Conservation (phyloP, 2,888 invertebrate genomes). For the Pinctada fucata region DNA sequence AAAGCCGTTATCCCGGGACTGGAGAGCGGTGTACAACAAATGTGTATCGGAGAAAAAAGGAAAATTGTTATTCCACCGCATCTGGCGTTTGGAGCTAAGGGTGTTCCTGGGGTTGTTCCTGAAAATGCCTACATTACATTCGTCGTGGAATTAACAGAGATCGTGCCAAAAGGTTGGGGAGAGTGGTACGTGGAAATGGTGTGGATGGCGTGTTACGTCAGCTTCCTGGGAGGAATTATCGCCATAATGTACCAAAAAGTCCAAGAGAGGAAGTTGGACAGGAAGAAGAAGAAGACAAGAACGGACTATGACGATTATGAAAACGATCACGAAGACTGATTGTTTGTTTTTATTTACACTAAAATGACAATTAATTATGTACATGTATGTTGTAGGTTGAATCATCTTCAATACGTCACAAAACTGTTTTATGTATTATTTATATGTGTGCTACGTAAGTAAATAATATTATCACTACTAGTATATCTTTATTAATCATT, state of each 20-base stretch:
- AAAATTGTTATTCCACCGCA: slow-evolving; percentile 23
- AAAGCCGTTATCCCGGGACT: slow-evolving; percentile 14
- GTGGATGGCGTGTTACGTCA: slow-evolving; percentile 20
- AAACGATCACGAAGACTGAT: neutral
- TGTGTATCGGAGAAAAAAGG: slow-evolving; percentile 18
- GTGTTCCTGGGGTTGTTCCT: slow-evolving; percentile 18
- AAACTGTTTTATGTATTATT: too few relatives aligned
- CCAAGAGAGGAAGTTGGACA: slow-evolving; percentile 13
- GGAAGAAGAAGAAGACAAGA: neutral
- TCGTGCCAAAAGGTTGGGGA: slow-evolving; percentile 23
- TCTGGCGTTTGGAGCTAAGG: slow-evolving; percentile 18
- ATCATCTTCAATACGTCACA: too few relatives aligned
- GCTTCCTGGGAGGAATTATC: slow-evolving; percentile 17
- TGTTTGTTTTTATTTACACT: neutral
- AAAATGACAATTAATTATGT: too few relatives aligned
- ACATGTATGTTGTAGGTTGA: too few relatives aligned
- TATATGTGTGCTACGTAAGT: too few relatives aligned
- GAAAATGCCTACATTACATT: slow-evolving; percentile 14
- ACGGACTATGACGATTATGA: neutral
- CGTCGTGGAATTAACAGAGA: slow-evolving; percentile 6
- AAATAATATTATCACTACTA: too few relatives aligned
- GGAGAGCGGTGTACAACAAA: neutral
- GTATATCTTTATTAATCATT: too few relatives aligned
- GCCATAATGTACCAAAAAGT: slow-evolving; percentile 5
- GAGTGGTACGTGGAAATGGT: slow-evolving; percentile 29